phyloP scores from a whole-genome alignment of 1,140 invertebrate species.

The Sinonovacula constricta region DNA sequence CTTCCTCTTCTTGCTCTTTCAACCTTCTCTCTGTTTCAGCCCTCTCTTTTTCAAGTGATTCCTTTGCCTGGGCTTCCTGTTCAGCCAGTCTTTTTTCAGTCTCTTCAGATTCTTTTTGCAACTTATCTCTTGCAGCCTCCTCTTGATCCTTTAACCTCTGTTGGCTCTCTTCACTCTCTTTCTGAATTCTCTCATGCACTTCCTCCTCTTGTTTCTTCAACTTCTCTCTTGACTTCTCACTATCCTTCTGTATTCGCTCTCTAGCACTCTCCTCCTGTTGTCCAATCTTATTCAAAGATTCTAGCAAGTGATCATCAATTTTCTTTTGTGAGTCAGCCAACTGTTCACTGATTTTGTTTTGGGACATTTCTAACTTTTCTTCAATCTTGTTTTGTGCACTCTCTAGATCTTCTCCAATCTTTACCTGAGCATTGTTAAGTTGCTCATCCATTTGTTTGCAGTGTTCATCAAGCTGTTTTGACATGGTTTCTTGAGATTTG shows the following conservation, averaged over 20 bases:
- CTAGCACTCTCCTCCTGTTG: constrained; percentile 15
- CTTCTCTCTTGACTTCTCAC: constrained; percentile 42
- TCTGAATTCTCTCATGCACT: constrained; percentile 8
- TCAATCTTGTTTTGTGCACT: constrained; percentile 37
- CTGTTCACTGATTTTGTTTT: constrained; percentile 40
- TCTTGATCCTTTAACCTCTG: constrained; percentile 37
- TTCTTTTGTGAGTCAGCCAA: constrained; percentile 43
- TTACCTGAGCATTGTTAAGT: constrained; percentile 11
- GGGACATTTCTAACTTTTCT: constrained; percentile 24
- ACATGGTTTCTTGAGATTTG: constrained; percentile 14
- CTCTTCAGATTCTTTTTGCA: constrained; percentile 41
- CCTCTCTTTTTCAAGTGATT: constrained; percentile 34
- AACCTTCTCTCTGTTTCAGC: constrained; percentile 31
- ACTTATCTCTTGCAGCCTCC: constrained; percentile 34
- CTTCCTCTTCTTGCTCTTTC: constrained; percentile 44
- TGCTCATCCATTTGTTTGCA: constrained; percentile 17
- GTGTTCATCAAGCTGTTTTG: constrained; percentile 33
- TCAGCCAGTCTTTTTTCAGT: constrained; percentile 42
- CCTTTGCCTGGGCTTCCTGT: constrained; percentile 37
- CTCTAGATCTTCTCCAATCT: constrained; percentile 27
- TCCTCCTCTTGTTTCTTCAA: constrained; percentile 35
- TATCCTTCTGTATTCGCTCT: constrained; percentile 34
- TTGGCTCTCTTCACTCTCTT: constrained; percentile 51
- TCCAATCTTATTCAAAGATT: constrained; percentile 25
- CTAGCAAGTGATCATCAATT: constrained; percentile 25